phyloP scores from a whole-genome alignment of 2,797 vertebrate genomes.

The Erithacus rubecula region DNA sequence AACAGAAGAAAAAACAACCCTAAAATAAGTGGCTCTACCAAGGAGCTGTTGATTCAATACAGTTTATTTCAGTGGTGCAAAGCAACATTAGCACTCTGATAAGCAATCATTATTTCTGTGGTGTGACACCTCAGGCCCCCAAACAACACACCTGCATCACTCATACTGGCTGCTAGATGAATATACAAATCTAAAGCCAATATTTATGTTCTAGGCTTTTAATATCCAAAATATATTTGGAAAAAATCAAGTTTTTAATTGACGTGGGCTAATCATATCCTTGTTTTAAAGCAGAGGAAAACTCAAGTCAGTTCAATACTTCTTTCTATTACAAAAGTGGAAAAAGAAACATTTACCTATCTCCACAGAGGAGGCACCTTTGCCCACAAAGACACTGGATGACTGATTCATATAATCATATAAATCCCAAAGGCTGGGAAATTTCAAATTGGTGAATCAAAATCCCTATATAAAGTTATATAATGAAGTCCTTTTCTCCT shows the following conservation, averaged over 20 bases:
- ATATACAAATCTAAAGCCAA: not conserved
- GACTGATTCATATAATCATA: not conserved
- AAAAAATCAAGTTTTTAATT: not conserved
- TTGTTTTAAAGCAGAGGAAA: not conserved
- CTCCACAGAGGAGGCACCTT: not conserved
- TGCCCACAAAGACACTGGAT: not conserved
- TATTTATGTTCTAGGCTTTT: not conserved
- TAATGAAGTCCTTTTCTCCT: not conserved
- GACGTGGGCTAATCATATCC: not conserved
- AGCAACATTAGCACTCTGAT: not conserved
- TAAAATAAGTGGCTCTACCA: not conserved
- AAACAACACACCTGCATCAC: rapidly evolving
- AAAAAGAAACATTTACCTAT: not conserved
- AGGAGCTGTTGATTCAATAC: not conserved
- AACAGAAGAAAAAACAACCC: not conserved
- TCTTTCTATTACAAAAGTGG: not conserved
- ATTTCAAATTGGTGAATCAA: no score
- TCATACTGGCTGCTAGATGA: not conserved
- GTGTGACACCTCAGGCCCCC: not conserved
- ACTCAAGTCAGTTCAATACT: not conserved
- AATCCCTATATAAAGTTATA: not conserved
- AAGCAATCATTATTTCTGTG: not conserved
- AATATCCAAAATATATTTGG: not conserved
- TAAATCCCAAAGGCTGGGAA: no score
- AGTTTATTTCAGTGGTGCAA: not conserved